phyloP scores from a whole-genome alignment of 2,888 invertebrate species.

The Boloria euphrosyne region DNA sequence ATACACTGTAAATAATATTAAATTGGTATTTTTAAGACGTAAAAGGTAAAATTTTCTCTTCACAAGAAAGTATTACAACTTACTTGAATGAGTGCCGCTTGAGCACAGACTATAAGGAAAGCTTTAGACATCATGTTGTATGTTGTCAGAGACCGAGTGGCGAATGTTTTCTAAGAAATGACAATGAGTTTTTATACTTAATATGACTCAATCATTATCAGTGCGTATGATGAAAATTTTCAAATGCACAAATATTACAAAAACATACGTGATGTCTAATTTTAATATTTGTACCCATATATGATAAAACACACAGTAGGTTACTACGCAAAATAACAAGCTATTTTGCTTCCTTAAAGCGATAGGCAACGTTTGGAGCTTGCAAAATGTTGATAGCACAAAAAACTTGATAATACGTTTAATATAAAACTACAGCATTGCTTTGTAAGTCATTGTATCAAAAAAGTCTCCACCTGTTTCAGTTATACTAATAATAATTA shows the following conservation, averaged over 20 bases:
- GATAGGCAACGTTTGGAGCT: slow-evolving; percentile 2
- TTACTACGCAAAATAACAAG: slow-evolving; percentile 4
- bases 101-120: slow-evolving; percentile 45
- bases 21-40: neutral
- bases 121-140: slow-evolving; percentile 43
- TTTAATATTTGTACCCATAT: neutral
- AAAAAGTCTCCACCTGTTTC: neutral
- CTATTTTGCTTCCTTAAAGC: neutral
- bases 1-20: slow-evolving; percentile 38
- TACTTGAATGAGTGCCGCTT: slow-evolving; percentile 47
- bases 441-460: slow-evolving; percentile 6
- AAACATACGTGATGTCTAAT: slow-evolving; percentile 2
- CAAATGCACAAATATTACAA: neutral
- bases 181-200: neutral
- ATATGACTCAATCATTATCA: neutral
- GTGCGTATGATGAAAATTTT: neutral
- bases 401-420: neutral
- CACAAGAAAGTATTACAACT: neutral
- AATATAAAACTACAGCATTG: neutral
- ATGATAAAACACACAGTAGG: neutral
- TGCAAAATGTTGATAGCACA: slow-evolving; percentile 1
- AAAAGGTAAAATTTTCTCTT: no score
- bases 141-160: neutral
- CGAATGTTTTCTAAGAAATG: slow-evolving; percentile 11
- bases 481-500: neutral